phyloP scores from a whole-genome alignment of 2,113 vertebrate species.

The Caranx ignobilis region DNA sequence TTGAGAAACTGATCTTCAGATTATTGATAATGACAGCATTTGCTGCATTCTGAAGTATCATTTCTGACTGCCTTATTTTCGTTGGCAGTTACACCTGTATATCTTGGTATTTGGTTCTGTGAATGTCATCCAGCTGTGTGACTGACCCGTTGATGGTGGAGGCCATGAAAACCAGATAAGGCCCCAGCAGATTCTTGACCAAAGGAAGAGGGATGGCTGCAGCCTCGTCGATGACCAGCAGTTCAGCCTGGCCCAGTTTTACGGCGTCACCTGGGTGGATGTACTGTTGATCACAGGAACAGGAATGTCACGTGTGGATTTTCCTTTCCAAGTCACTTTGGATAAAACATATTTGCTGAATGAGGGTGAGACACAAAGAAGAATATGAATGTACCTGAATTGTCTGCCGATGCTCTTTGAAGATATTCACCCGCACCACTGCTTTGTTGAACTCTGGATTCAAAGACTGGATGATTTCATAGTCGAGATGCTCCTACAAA shows the following conservation, averaged over 20 bases:
- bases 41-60: neutral
- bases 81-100: neutral
- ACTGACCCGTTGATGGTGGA: constrained; percentile 96
- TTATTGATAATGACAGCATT: neutral
- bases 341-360: too few species aligned
- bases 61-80: neutral
- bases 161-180: constrained; percentile 98
- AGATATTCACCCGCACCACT: constrained; percentile 96
- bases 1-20: neutral
- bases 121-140: neutral
- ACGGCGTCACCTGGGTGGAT: constrained; percentile 95
- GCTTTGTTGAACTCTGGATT: constrained; percentile 99
- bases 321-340: neutral
- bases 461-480: constrained; percentile 97
- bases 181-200: constrained; percentile 94
- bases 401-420: constrained; percentile 97
- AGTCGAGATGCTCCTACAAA: constrained; percentile 94
- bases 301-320: neutral
- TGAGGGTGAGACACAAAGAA: too few species aligned
- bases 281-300: constrained; percentile 85
- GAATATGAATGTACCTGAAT: constrained; percentile 86
- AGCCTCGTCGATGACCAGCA: constrained; percentile 97
- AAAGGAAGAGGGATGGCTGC: constrained; percentile 96
- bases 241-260: constrained; percentile 96
- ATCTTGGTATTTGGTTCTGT: neutral